These are phyloP conservation scores for Ameiurus melas DNA, from an alignment of 2,113 vertebrate genomes.

Conservation along the genomic window DNA sequence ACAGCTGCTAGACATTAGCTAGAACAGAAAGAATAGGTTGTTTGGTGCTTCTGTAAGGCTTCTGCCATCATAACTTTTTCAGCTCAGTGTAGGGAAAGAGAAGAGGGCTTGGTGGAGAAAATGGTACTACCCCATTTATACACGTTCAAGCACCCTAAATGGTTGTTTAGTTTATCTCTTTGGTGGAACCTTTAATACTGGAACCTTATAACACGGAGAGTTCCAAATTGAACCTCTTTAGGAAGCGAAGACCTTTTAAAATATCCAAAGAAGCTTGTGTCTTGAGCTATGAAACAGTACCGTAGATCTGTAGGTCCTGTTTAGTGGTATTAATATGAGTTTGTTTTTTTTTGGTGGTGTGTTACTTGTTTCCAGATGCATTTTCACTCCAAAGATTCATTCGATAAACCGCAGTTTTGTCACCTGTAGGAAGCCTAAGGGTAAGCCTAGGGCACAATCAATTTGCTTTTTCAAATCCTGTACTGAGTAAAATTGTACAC, in stretches of 20 bases:
- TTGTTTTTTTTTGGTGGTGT: neutral
- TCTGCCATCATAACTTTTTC: neutral
- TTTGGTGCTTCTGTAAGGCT: neutral
- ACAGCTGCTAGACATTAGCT: neutral
- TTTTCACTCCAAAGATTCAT: neutral
- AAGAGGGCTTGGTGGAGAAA: neutral
- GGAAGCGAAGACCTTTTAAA: neutral
- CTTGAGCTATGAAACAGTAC: neutral
- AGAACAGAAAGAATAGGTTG: neutral
- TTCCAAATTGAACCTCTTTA: neutral
- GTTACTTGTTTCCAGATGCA: neutral
- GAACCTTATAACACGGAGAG: neutral
- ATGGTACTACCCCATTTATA: neutral
- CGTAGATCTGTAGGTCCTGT: neutral
- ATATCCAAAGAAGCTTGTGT: neutral
- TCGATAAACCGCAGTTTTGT: neutral
- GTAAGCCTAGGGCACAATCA: neutral
- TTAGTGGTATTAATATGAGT: neutral
- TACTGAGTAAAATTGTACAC: neutral
- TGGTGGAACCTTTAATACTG: neutral
- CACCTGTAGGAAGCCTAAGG: neutral
- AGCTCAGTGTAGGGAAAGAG: neutral
- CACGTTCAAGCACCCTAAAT: neutral
- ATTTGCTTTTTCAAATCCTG: neutral
- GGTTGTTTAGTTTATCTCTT: neutral